Conservation (phyloP, 2,797 vertebrate genomes). For the Leptatherina wallacei region DNA sequence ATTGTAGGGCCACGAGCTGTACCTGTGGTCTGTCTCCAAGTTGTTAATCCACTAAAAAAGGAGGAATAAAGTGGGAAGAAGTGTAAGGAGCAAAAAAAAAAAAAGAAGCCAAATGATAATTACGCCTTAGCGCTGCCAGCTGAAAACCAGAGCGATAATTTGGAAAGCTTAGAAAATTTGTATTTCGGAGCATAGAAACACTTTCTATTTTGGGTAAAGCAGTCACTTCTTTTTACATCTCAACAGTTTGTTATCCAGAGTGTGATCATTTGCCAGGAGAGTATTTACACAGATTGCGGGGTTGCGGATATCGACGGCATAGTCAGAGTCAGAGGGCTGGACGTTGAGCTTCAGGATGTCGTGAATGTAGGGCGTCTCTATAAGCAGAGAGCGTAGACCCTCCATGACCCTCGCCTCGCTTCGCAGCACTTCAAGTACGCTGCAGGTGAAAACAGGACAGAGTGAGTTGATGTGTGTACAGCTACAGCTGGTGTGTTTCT, state of each 20-base stretch:
- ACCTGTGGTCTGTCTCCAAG: slow-evolving; percentile 91
- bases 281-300: slow-evolving; percentile 89
- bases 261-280: neutral
- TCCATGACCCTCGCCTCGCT: slow-evolving; percentile 96
- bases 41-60: slow-evolving; percentile 95
- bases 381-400: slow-evolving; percentile 91
- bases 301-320: slow-evolving; percentile 94
- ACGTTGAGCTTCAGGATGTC: slow-evolving; percentile 94
- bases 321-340: slow-evolving; percentile 93
- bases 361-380: slow-evolving; percentile 91
- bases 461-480: neutral
- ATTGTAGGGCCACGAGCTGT: slow-evolving; percentile 93
- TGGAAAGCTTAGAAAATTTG: neutral
- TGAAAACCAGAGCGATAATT: neutral
- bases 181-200: neutral
- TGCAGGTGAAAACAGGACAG: slow-evolving; percentile 56
- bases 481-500: neutral
- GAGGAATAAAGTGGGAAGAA: slow-evolving; percentile 19
- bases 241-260: slow-evolving; percentile 2
- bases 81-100: neutral
- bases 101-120: slow-evolving; percentile 1
- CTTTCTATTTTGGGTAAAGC: slow-evolving; percentile 7
- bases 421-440: slow-evolving; percentile 92
- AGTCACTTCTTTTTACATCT: slow-evolving; percentile 2
- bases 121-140: slow-evolving; percentile 7